These are phyloP conservation scores for Tenebrio molitor DNA, from an alignment of 1,140 invertebrate species.

Conservation along the genomic window DNA sequence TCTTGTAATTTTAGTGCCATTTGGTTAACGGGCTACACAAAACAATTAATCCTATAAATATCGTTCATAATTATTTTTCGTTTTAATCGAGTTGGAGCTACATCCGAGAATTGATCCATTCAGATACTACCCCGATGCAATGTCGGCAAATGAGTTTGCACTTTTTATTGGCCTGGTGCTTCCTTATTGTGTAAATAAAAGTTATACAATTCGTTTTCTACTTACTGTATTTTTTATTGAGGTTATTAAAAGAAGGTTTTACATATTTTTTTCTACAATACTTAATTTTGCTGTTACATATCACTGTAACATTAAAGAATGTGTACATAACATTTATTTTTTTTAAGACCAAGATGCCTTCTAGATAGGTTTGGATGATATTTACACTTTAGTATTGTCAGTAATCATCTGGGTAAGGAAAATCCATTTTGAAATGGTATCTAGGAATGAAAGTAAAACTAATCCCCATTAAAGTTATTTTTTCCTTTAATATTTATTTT, in stretches of 20 bases:
- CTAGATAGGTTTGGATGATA: conserved; percentile 36
- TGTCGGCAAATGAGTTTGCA: conserved; percentile 16
- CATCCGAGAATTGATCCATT: conserved; percentile 36
- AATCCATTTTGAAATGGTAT: conserved; percentile 28
- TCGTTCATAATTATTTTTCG: neutral
- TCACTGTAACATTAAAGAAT: conserved; percentile 35
- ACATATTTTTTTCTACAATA: conserved; percentile 38
- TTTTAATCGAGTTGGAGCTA: conserved; percentile 5
- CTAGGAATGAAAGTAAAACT: conserved; percentile 24
- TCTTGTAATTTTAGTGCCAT: conserved; percentile 60
- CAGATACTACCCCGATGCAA: conserved; percentile 10
- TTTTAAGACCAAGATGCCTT: conserved; percentile 37
- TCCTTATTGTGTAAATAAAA: conserved; percentile 49
- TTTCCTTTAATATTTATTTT: conserved; percentile 15
- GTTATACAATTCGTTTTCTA: conserved; percentile 39
- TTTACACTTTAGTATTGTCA: conserved; percentile 23
- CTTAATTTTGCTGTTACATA: conserved; percentile 41
- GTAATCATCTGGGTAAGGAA: conserved; percentile 28
- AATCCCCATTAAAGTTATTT: conserved; percentile 11
- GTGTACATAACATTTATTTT: conserved; percentile 38
- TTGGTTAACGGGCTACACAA: conserved; percentile 58
- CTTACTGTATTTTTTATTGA: conserved; percentile 39
- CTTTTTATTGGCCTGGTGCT: conserved; percentile 52
- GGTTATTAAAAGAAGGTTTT: conserved; percentile 33
- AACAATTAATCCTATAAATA: conserved; percentile 7